Evolutionary conservation across 2,113 vertebrate genomes (phyloP), one percentile per base, ranked within the genome.

Genomic region (Gobiocypris rarus): DNA sequence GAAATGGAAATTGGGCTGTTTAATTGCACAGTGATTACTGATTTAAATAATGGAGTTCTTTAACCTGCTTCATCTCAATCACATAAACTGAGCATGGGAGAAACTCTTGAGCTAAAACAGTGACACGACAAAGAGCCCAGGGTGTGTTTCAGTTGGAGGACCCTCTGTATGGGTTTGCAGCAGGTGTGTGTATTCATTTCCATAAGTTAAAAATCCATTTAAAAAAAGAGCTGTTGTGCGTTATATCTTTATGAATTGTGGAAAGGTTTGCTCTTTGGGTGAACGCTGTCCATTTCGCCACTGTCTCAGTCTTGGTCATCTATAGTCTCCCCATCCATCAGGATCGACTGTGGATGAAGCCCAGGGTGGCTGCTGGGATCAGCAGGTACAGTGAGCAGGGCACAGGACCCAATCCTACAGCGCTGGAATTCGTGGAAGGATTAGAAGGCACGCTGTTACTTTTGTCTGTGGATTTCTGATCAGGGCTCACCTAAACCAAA

Each of bases 301-400:
- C 82, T 31, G 56, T 81, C 75, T 75, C 28, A 76, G 74, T 78
- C 43, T 56, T 77, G 59, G 61, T 45, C 38, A 45, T 52, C 48
- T 45, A n/a, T 73, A 63, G 1, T 5, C 14, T 74, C 56, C 54
- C 28, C 58, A 59, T 34, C 38, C 26, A 38, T n/a, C 45, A 31
- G 9, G 67, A 88, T 52, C 74, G 83, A 1, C 77, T 22, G 50
- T 85, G 61, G 10, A 93, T 84, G 3, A 92, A 77, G 2, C 41
- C 38, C 0, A 83, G 56, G 0, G 90, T 45, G 0, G 75, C 79
- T 22, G 91, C 11, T 0, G 90, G 88, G 85, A 88, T 85, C 11
- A 89, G 31, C 8, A 88, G 24, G 43, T 79, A 22, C 69, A 77
- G 17, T 2, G 45, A 14, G 22, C 1, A 69, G 9, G 26, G 31